A percentile compares a stretch with the other conserved stretches of the same genome.
Evolutionary conservation across 2,113 vertebrate genomes (phyloP).

Genomic region (Ameiurus melas): DNA sequence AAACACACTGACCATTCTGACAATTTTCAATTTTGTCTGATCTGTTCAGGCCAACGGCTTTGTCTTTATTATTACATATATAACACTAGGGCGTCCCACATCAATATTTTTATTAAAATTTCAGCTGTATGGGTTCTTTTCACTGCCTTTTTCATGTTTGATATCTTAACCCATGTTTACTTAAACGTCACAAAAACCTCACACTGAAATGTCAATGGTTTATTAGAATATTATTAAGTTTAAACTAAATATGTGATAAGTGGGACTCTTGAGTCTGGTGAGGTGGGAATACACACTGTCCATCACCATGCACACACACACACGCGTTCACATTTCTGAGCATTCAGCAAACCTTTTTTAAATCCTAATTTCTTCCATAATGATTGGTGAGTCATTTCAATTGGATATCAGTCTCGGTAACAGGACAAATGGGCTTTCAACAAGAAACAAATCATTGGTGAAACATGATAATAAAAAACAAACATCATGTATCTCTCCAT

Average conservation of each 20-base stretch:
- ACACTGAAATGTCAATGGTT: neutral
- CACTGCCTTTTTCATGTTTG: neutral
- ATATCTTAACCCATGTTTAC: neutral
- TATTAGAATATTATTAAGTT: neutral
- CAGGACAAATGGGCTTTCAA: neutral
- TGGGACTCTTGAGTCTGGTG: neutral
- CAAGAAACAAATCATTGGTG: neutral
- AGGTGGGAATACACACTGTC: neutral
- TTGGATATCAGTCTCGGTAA: neutral
- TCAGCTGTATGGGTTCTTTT: neutral
- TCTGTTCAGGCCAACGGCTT: neutral
- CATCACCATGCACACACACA: neutral
- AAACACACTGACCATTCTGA: slow-evolving; percentile 4
- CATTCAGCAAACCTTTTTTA: neutral
- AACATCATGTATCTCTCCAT: neutral
- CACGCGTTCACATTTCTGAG: neutral
- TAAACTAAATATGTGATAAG: neutral
- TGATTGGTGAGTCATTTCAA: neutral
- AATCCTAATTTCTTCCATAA: neutral
- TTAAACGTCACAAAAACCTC: neutral
- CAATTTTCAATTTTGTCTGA: neutral
- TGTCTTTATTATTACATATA: neutral
- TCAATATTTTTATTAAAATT: neutral
- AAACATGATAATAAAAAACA: neutral
- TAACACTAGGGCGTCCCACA: neutral